These are phyloP conservation scores for Diabrotica undecimpunctata DNA, from an alignment of 1,140 invertebrate genomes.

Conservation along the genomic window DNA sequence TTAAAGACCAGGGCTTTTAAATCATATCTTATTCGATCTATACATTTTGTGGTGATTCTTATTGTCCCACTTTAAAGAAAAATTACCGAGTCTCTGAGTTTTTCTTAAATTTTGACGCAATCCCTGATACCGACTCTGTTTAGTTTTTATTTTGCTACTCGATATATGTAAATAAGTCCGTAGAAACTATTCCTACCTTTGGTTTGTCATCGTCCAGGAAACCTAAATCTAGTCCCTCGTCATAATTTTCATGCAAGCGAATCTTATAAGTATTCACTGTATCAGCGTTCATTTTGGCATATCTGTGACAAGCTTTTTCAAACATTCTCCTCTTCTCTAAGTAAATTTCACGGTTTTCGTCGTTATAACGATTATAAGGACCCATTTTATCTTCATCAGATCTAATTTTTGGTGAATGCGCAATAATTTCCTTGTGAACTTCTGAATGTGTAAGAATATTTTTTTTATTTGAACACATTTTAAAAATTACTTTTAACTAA, in stretches of 20 bases:
- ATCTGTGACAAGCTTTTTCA: slow-evolving; percentile 20
- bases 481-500: too few species aligned
- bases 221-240: slow-evolving; percentile 13
- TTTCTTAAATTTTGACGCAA: too few species aligned
- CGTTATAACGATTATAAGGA: slow-evolving; percentile 25
- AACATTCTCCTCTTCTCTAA: slow-evolving; percentile 28
- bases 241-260: slow-evolving; percentile 22
- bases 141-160: too few species aligned
- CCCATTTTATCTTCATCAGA: slow-evolving; percentile 25
- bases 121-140: too few species aligned
- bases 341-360: slow-evolving; percentile 33
- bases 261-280: slow-evolving; percentile 18
- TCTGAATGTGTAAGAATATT: slow-evolving; percentile 11
- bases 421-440: slow-evolving; percentile 25
- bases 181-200: not conserved
- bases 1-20: too few species aligned
- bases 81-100: too few species aligned
- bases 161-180: too few species aligned
- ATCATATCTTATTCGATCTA: too few species aligned
- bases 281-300: slow-evolving; percentile 28
- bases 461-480: not conserved
- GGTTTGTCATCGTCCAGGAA: slow-evolving; percentile 20
- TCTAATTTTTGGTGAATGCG: slow-evolving; percentile 16
- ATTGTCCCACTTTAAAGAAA: too few species aligned
- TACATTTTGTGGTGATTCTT: too few species aligned